phyloP scores from a whole-genome alignment of 2,113 vertebrate genomes.

The Labeo catla region DNA sequence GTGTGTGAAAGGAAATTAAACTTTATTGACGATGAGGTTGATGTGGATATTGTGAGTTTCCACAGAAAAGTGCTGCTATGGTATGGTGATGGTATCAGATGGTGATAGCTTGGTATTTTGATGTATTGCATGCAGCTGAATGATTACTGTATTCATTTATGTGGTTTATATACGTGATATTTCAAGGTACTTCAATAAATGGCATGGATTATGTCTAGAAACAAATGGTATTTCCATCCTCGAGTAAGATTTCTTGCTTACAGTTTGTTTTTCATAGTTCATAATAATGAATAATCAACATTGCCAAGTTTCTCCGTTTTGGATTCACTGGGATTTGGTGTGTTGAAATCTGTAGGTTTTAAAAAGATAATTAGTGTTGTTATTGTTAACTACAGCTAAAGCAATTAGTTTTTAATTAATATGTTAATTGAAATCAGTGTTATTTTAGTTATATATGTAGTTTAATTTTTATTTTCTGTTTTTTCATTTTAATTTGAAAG shows the following conservation, averaged over 20 bases:
- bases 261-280: background rate
- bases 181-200: background rate
- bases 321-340: background rate
- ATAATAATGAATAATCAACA: background rate
- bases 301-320: background rate
- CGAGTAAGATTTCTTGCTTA: background rate
- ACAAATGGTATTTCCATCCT: background rate
- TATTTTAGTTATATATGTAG: too few species aligned
- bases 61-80: background rate
- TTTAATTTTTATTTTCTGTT: too few species aligned
- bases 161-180: background rate
- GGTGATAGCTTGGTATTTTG: background rate
- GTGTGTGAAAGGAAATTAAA: background rate
- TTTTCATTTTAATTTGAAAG: too few species aligned
- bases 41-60: background rate
- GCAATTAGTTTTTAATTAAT: too few species aligned
- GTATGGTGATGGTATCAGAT: background rate
- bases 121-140: background rate
- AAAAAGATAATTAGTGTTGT: background rate
- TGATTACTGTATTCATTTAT: background rate
- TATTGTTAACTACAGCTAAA: background rate
- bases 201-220: background rate
- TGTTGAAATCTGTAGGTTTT: background rate
- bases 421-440: background rate
- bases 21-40: background rate